These are phyloP conservation scores for Gymnosoma rotundatum DNA, from an alignment of 2,888 invertebrate genomes.

Conservation along the genomic window DNA sequence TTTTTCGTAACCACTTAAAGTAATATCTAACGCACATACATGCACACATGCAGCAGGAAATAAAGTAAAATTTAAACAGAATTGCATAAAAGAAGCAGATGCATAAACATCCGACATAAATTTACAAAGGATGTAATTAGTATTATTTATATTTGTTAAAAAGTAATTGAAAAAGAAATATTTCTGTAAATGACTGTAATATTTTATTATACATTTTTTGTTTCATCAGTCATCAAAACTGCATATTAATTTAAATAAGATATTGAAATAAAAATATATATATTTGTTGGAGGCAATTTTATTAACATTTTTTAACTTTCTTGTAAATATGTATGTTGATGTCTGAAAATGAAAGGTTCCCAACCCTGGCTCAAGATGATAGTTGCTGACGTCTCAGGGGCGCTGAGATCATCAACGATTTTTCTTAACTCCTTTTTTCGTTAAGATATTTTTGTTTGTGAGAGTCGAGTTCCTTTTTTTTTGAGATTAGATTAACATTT, in stretches of 20 bases:
- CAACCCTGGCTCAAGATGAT: no score
- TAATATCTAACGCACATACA: conserved; percentile 4
- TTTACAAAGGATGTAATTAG: conserved; percentile 72
- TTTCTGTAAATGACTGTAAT: background rate
- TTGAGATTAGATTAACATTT: no score
- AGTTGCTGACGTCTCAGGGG: no score
- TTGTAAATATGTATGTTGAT: no score
- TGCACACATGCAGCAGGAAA: conserved; percentile 54
- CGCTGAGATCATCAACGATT: no score
- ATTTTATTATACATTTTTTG: background rate
- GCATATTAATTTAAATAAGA: background rate
- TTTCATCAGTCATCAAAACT: background rate
- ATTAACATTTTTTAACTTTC: no score
- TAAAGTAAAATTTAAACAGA: conserved; percentile 30
- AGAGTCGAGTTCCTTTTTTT: no score
- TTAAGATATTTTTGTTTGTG: no score
- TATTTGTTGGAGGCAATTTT: background rate
- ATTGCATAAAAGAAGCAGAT: conserved; percentile 32
- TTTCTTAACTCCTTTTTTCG: no score
- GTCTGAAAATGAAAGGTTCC: no score
- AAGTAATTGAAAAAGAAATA: conserved; percentile 11
- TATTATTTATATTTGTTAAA: conserved; percentile 57
- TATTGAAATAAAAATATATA: background rate
- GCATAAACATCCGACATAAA: conserved; percentile 61
- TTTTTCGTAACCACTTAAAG: conserved; percentile 58